These are phyloP conservation scores for Microtus ochrogaster DNA, from an alignment of 2,113 vertebrate species.

Conservation along the genomic window DNA sequence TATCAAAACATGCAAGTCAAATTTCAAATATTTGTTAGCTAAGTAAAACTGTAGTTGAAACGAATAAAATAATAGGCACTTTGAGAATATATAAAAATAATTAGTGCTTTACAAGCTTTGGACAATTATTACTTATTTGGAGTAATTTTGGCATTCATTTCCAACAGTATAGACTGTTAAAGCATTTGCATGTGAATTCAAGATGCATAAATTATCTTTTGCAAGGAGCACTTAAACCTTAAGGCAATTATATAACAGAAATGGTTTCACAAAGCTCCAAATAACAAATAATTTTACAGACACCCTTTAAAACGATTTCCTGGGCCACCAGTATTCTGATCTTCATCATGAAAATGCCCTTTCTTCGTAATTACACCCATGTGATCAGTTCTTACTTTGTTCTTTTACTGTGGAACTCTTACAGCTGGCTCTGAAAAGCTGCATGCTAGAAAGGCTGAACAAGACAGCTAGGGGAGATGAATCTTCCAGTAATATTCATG, in stretches of 20 bases:
- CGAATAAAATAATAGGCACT: slow-evolving; percentile 25
- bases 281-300: slow-evolving; percentile 85
- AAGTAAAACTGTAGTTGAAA: background rate
- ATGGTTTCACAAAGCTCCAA: slow-evolving; percentile 83
- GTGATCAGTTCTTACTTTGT: slow-evolving; percentile 84
- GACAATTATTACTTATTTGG: slow-evolving; percentile 77
- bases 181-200: slow-evolving; percentile 84
- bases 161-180: slow-evolving; percentile 64
- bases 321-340: slow-evolving; percentile 65
- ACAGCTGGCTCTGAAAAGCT: slow-evolving; percentile 82
- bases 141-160: slow-evolving; percentile 81
- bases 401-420: slow-evolving; percentile 81
- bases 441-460: slow-evolving; percentile 80
- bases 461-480: slow-evolving; percentile 71
- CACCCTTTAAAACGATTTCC: slow-evolving; percentile 83
- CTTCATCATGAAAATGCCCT: slow-evolving; percentile 69
- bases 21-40: slow-evolving; percentile 61
- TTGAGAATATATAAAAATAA: slow-evolving; percentile 45
- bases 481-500: slow-evolving; percentile 65
- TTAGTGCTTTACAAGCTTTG: slow-evolving; percentile 72
- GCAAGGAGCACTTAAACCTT: slow-evolving; percentile 85
- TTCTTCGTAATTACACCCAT: slow-evolving; percentile 80
- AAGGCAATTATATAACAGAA: slow-evolving; percentile 85
- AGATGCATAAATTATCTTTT: slow-evolving; percentile 84
- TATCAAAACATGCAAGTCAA: slow-evolving; percentile 58